Percentiles rank a stretch among this genome's conserved stretches.
phyloP scores from a whole-genome alignment of 1,140 invertebrate species.

The Anoplolepis gracilipes region DNA sequence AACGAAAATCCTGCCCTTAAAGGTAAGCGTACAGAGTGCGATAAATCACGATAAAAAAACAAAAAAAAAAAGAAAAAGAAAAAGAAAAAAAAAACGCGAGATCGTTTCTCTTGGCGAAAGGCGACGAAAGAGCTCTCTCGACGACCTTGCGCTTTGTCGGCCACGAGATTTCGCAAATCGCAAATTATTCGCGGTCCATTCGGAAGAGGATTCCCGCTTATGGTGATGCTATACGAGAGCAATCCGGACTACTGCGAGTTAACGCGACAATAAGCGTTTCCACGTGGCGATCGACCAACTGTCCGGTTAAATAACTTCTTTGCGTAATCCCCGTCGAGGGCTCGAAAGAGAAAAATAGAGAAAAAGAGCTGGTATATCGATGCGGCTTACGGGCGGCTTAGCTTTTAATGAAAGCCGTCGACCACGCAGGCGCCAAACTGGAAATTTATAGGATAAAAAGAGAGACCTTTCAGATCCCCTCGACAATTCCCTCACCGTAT shows the following conservation, averaged over 20 bases:
- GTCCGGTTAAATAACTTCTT: slow-evolving; percentile 77
- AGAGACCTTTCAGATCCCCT: slow-evolving; percentile 51
- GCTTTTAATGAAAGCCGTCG: slow-evolving; percentile 75
- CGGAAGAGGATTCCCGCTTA: background rate
- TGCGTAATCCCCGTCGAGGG: slow-evolving; percentile 72
- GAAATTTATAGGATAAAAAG: slow-evolving; percentile 71
- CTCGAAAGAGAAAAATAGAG: background rate
- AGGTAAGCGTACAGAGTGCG: slow-evolving; percentile 58
- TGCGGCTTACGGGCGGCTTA: slow-evolving; percentile 77
- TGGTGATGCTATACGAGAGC: background rate
- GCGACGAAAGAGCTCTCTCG: slow-evolving; percentile 51
- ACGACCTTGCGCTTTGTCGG: slow-evolving; percentile 38
- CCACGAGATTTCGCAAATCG: slow-evolving; percentile 62
- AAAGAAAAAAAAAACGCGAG: slow-evolving; percentile 59
- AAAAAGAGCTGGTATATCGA: slow-evolving; percentile 67
- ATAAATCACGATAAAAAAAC: slow-evolving; percentile 70
- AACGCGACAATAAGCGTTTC: slow-evolving; percentile 65
- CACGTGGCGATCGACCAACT: slow-evolving; percentile 23
- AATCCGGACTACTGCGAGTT: too few relatives aligned
- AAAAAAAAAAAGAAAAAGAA: slow-evolving; percentile 64
- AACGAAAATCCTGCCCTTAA: slow-evolving; percentile 64
- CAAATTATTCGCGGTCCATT: slow-evolving; percentile 13
- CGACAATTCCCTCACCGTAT: slow-evolving; percentile 5
- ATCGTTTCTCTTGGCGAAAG: slow-evolving; percentile 47
- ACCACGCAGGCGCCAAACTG: slow-evolving; percentile 56